Evolutionary conservation across 2,797 vertebrate species (phyloP).

Genomic region (Crocodylus rhombifer): DNA sequence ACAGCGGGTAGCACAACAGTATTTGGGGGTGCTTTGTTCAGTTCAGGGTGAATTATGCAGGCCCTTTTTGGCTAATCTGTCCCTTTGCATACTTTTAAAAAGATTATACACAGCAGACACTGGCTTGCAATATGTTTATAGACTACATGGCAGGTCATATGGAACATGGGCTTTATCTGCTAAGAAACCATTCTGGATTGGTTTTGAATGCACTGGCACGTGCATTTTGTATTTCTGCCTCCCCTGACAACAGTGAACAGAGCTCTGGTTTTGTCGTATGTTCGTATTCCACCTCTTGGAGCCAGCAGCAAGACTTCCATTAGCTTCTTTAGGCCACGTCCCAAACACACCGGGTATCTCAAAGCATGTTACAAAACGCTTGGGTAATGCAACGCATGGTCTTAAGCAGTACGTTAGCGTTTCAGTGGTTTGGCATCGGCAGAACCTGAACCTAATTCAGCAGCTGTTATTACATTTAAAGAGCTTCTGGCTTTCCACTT

Average conservation of each 20-base stretch:
- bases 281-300: neutral
- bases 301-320: neutral
- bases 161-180: neutral
- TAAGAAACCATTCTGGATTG: neutral
- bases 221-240: neutral
- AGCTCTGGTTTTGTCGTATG: neutral
- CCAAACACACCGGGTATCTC: neutral
- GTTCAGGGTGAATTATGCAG: neutral
- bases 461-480: neutral
- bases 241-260: neutral
- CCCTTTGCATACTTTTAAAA: neutral
- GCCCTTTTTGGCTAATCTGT: neutral
- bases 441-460: neutral
- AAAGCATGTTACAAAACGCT: neutral
- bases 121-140: accelerated
- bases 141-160: neutral
- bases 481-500: neutral
- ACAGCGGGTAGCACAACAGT: neutral
- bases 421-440: neutral
- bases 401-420: neutral
- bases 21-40: neutral
- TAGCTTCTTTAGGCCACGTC: neutral
- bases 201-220: neutral
- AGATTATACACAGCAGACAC: neutral
- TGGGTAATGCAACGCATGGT: neutral